Conservation (phyloP, 2,888 invertebrate species). For the Cheilosia pagana region DNA sequence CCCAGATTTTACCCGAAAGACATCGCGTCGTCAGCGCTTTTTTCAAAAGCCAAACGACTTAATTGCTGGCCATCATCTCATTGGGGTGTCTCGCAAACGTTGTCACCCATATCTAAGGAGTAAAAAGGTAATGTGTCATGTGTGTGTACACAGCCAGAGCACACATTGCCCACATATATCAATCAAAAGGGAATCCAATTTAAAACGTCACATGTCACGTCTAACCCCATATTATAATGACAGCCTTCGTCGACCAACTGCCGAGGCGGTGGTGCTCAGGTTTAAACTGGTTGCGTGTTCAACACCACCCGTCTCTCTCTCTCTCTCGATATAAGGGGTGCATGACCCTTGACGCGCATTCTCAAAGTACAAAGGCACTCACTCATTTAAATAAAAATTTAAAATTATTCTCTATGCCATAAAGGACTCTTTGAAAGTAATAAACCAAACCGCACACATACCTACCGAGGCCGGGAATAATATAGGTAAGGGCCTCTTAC, state of each 20-base stretch:
- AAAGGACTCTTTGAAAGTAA: conserved; percentile 13
- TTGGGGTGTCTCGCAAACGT: conserved; percentile 35
- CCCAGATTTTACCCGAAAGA: conserved; percentile 8
- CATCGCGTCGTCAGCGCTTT: not conserved
- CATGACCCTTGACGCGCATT: conserved; percentile 52
- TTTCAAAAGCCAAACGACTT: conserved; percentile 46
- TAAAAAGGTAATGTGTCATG: conserved; percentile 59
- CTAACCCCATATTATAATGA: conserved; percentile 54
- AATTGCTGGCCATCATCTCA: conserved; percentile 44
- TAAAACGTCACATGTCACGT: conserved; percentile 68
- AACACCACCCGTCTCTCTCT: not conserved
- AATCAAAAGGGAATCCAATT: conserved; percentile 68
- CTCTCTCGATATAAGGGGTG: conserved; percentile 34
- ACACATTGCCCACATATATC: conserved; percentile 53
- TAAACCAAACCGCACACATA: conserved; percentile 21
- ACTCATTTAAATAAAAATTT: conserved; percentile 43
- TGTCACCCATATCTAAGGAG: conserved; percentile 37
- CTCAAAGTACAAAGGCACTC: conserved; percentile 2
- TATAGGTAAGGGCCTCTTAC: conserved; percentile 54
- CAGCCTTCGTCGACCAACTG: conserved; percentile 60
- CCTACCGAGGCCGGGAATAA: conserved; percentile 4
- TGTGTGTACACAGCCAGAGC: not conserved
- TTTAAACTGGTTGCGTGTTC: conserved; percentile 71
- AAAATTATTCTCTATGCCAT: conserved; percentile 3
- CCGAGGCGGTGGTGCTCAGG: conserved; percentile 64